Base-by-base conservation (phyloP, 2,113 vertebrate species). In the Perca flavescens region DNA sequence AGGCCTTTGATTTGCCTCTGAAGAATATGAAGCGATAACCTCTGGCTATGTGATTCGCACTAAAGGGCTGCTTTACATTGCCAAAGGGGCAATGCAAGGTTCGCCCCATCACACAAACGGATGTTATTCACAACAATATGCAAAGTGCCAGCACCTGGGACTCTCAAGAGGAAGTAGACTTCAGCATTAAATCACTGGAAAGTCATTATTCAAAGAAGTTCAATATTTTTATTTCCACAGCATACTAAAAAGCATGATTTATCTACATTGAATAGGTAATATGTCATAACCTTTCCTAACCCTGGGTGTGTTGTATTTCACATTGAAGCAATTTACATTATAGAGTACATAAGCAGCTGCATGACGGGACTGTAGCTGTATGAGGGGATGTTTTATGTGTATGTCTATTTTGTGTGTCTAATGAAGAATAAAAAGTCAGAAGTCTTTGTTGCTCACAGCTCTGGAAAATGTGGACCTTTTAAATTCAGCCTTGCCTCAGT, bases 51-150 rank as follows among this genome's bases (percentile, higher is more conserved):
- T 93, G 93, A 93, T 90, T 93, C 84, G 71, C 91, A 94, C 92
- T 92, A 94, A 95, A 94, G 92, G 82, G 91, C 91, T 94, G 91
- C 91, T 96, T 95, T 93, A 94, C 93, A 94, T 93, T 88, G 95
- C 95, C 94, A 87, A 88, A 84, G 94, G 94, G 94, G 84, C 82
- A 79, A 90, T 61, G 88, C 87, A 43, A 83, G 91, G 78, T 92
- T 87, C 89, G 88, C 79, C 91, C 90, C 82, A 77, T 90, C 88
- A 86, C 75, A 89, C 86, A 89, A 85, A 81, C 89, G 93, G 91
- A 94, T 95, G 93, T 94, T 95, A 90, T 94, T 94, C 93, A 93
- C 92, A 94, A 93, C 91, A 94, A 86, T 94, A 94, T 95, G 94
- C 93, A 94, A 94, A 95, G 88, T 83, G 83, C 74, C 65, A 82